Evolutionary conservation across 2,797 vertebrate species (phyloP).

Genomic region (Catostomus latipinnis): DNA sequence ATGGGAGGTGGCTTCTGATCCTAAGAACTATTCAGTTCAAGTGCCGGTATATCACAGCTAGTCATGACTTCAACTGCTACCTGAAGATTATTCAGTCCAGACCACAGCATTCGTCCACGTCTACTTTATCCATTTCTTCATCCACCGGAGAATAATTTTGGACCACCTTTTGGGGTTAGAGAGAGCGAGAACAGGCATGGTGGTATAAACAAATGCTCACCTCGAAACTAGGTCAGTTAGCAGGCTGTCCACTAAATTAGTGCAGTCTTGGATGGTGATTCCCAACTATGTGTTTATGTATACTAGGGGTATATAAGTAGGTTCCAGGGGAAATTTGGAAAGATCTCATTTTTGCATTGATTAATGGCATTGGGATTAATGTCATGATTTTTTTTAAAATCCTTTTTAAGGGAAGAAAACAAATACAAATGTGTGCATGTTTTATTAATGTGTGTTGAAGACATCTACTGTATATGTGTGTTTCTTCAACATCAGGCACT

Average conservation of each 20-base stretch:
- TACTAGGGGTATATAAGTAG: no score
- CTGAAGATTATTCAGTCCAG: constrained; percentile 25
- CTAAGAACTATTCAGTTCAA: constrained; percentile 39
- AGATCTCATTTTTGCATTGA: no score
- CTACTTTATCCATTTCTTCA: constrained; percentile 19
- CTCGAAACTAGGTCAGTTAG: constrained; percentile 53
- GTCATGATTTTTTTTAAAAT: no score
- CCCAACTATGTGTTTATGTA: no score
- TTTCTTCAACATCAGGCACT: no score
- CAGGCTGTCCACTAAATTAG: constrained; percentile 26
- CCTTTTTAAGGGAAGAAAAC: no score
- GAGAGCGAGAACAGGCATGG: constrained; percentile 6
- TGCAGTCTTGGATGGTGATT: no score
- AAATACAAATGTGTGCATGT: no score
- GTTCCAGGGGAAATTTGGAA: no score
- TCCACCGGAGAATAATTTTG: constrained; percentile 33
- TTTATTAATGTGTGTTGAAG: no score
- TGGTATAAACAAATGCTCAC: constrained; percentile 43
- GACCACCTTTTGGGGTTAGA: constrained; percentile 43
- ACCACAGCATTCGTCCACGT: not conserved
- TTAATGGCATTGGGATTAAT: no score
- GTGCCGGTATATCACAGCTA: constrained; percentile 36
- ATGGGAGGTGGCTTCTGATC: constrained; percentile 68
- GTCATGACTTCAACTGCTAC: constrained; percentile 32
- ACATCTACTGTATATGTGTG: no score